Conservation (phyloP, 2,797 vertebrate genomes). For the Manis crassicaudata region DNA sequence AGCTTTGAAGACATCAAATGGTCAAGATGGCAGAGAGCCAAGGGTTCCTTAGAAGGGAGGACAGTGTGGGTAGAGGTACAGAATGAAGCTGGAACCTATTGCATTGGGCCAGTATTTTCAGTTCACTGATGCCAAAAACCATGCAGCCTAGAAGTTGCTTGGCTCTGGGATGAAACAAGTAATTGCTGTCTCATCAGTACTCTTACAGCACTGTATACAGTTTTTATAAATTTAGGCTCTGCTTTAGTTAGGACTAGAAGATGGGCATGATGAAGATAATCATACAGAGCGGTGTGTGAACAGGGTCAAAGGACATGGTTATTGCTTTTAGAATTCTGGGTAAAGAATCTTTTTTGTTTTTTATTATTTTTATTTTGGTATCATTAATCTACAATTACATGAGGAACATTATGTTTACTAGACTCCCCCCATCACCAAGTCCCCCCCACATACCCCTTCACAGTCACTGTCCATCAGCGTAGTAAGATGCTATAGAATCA, state of each 20-base stretch:
- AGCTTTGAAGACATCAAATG: background rate
- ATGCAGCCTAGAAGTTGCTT: background rate
- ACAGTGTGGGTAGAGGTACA: background rate
- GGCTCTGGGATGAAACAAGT: background rate
- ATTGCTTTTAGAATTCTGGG: background rate
- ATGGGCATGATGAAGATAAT: background rate
- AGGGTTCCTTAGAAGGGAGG: background rate
- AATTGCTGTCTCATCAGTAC: background rate
- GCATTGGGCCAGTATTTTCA: background rate
- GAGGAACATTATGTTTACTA: too few relatives aligned
- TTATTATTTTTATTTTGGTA: too few relatives aligned
- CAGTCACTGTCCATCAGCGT: too few relatives aligned
- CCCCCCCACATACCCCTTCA: too few relatives aligned
- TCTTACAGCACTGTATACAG: background rate
- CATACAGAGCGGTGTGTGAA: background rate
- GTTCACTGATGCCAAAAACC: background rate
- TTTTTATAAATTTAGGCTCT: background rate
- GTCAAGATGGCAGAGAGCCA: background rate
- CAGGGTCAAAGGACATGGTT: background rate
- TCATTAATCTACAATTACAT: too few relatives aligned
- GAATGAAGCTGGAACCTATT: background rate
- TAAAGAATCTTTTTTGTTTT: background rate
- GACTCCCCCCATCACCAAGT: too few relatives aligned
- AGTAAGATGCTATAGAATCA: too few relatives aligned
- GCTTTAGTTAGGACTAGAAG: background rate